Conservation (phyloP, 2,888 invertebrate genomes). For the Alloscopus bannaensis region DNA sequence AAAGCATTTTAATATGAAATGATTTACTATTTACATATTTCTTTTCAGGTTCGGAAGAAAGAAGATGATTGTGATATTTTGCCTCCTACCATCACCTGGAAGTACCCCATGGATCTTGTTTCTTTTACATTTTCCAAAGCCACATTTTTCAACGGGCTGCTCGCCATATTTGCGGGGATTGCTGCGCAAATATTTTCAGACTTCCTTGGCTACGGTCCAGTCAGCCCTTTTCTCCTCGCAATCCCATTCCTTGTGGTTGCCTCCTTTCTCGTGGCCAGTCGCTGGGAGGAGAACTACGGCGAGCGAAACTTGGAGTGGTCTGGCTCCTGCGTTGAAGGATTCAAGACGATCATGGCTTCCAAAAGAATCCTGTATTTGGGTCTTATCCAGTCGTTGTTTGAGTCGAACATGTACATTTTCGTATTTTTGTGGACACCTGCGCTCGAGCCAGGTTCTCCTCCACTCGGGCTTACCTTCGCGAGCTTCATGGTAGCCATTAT, state of each 20-base stretch:
- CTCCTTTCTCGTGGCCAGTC: slow-evolving; percentile 76
- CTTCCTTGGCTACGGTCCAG: slow-evolving; percentile 77
- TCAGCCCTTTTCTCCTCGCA: slow-evolving; percentile 80
- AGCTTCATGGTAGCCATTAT: slow-evolving; percentile 80
- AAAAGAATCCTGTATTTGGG: slow-evolving; percentile 75
- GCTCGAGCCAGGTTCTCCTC: slow-evolving; percentile 76
- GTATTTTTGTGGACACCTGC: slow-evolving; percentile 81
- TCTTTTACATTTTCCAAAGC: slow-evolving; percentile 78
- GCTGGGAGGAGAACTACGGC: slow-evolving; percentile 80
- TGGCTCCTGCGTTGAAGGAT: slow-evolving; percentile 76
- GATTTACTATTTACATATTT: slow-evolving; percentile 26
- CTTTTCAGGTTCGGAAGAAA: slow-evolving; percentile 77
- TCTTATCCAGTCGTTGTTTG: slow-evolving; percentile 77
- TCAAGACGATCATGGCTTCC: slow-evolving; percentile 75
- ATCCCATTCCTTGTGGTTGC: slow-evolving; percentile 78
- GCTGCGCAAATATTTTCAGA: slow-evolving; percentile 78
- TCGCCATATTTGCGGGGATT: slow-evolving; percentile 79
- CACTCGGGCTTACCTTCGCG: slow-evolving; percentile 79
- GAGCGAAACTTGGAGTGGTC: slow-evolving; percentile 75
- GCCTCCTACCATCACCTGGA: slow-evolving; percentile 77
- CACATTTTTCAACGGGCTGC: slow-evolving; percentile 79
- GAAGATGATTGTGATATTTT: slow-evolving; percentile 77
- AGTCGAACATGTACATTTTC: slow-evolving; percentile 80
- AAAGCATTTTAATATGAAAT: too few species aligned
- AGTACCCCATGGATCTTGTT: slow-evolving; percentile 79